phyloP scores from a whole-genome alignment of 2,113 vertebrate genomes.

The Rousettus leschenaultii region DNA sequence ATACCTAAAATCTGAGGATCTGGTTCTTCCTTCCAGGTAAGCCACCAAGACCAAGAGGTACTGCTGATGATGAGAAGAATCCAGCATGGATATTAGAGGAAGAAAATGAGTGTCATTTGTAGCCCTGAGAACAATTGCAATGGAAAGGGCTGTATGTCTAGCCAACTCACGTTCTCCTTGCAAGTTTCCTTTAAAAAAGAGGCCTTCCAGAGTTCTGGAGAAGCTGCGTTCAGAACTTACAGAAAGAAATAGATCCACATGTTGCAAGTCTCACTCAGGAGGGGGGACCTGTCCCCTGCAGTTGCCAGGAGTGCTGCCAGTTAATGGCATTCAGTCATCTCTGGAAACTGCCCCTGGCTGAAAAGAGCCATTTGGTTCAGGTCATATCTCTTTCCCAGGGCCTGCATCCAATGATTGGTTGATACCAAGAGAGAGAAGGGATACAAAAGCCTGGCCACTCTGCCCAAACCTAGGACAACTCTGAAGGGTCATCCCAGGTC shows the following conservation, averaged over 20 bases:
- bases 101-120: neutral
- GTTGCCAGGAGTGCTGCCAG: neutral
- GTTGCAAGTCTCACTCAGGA: neutral
- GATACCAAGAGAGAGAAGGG: neutral
- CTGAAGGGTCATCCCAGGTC: neutral
- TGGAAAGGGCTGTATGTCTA: neutral
- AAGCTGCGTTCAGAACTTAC: neutral
- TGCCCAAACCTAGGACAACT: neutral
- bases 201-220: neutral
- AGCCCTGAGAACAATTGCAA: neutral
- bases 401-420: neutral
- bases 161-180: neutral
- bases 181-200: neutral
- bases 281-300: too few species aligned
- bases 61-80: neutral
- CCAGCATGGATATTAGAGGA: neutral
- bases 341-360: neutral
- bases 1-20: neutral
- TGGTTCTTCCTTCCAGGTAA: neutral
- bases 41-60: neutral
- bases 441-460: neutral
- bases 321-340: neutral
- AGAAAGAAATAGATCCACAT: neutral
- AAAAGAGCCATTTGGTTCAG: neutral
- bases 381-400: neutral